These are phyloP conservation scores for Lasioglossum vierecki DNA, from an alignment of 2,888 invertebrate species.

Conservation along the genomic window DNA sequence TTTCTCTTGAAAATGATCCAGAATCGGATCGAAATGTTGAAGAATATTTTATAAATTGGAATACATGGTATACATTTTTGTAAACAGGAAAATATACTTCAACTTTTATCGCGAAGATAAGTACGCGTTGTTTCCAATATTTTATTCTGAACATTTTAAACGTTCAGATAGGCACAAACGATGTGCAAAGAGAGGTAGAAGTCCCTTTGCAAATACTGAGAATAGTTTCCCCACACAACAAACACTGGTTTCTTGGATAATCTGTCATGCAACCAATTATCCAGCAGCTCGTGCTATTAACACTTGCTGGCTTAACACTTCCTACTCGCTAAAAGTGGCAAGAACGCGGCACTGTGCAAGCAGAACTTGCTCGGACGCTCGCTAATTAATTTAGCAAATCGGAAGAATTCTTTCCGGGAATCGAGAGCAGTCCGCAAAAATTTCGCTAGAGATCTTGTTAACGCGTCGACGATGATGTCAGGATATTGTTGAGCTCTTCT, in stretches of 20 bases:
- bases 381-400: slow-evolving; percentile 9
- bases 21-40: no score
- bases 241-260: neutral
- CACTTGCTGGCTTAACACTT: neutral
- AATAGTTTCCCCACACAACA: neutral
- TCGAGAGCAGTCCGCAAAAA: neutral
- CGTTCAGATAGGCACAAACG: no score
- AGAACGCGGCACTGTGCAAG: neutral
- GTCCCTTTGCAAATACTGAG: neutral
- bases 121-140: no score
- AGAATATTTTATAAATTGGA: no score
- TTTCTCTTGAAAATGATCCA: no score
- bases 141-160: neutral
- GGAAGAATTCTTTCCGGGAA: neutral
- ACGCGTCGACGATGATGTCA: neutral
- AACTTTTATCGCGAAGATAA: no score
- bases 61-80: no score
- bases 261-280: neutral
- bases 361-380: neutral
- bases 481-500: neutral
- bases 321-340: neutral
- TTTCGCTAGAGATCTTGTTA: neutral
- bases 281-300: neutral
- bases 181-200: neutral
- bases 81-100: no score